A percentile compares a stretch with the other conserved stretches of the same genome.
phyloP scores from a whole-genome alignment of 2,797 vertebrate species.

The Sebastes vulpes region DNA sequence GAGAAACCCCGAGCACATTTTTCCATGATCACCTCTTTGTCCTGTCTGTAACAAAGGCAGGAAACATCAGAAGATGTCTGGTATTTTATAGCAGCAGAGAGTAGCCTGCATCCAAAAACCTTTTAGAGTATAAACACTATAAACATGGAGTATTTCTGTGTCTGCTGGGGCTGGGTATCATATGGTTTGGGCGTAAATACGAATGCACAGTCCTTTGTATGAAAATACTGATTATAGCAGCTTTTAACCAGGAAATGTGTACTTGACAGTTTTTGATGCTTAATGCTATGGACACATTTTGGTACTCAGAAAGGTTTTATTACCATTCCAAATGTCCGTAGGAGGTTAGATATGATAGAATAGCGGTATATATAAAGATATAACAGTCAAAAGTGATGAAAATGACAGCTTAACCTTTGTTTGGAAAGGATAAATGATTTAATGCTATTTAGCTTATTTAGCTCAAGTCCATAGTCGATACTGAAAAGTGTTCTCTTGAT shows the following conservation, averaged over 20 bases:
- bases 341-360: not conserved
- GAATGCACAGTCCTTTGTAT: not conserved
- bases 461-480: conserved; percentile 1
- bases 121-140: not conserved
- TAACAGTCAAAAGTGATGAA: not conserved
- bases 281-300: not conserved
- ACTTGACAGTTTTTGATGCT: not conserved
- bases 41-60: conserved; percentile 75
- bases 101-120: not conserved
- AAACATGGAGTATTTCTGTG: not conserved
- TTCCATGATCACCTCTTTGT: conserved; percentile 74
- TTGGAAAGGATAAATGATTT: conserved; percentile 3
- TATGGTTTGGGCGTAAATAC: not conserved
- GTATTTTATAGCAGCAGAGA: conserved; percentile 42
- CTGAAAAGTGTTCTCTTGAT: not conserved
- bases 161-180: not conserved
- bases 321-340: not conserved
- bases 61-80: conserved; percentile 71
- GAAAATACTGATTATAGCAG: not conserved
- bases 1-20: conserved; percentile 62
- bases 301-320: not conserved
- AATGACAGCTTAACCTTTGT: conserved; percentile 22
- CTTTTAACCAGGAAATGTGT: not conserved
- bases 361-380: not conserved
- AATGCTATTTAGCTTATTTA: conserved; percentile 13